Evolutionary conservation across 2,797 vertebrate species (phyloP).

Genomic region (Phoeniculus purpureus): DNA sequence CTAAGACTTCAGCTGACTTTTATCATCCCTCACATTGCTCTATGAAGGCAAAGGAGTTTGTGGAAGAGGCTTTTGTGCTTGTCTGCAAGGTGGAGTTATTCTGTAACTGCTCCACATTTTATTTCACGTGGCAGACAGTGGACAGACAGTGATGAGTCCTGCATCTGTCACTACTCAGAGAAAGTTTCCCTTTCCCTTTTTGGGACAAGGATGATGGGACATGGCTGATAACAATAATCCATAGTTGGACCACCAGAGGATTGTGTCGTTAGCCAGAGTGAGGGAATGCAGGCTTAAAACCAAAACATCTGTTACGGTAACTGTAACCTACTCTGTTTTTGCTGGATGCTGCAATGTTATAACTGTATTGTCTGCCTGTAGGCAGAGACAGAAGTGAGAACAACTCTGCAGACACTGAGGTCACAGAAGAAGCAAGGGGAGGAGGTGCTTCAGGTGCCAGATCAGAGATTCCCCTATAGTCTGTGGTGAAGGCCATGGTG

Average conservation of each 20-base stretch:
- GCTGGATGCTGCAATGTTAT: not conserved
- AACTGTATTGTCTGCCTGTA: not conserved
- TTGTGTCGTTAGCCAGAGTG: conserved; percentile 26
- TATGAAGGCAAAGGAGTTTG: not conserved
- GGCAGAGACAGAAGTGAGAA: not conserved
- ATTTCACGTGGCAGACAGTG: not conserved
- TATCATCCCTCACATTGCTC: not conserved
- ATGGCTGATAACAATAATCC: conserved; percentile 41
- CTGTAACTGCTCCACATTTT: not conserved
- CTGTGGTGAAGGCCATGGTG: no score
- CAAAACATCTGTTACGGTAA: conserved; percentile 40
- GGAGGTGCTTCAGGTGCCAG: not conserved
- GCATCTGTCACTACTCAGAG: conserved; percentile 38
- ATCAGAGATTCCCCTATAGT: not conserved
- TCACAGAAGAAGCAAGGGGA: not conserved
- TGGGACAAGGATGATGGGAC: conserved; percentile 3
- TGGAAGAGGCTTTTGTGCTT: not conserved
- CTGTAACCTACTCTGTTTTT: conserved; percentile 1
- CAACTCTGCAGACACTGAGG: not conserved
- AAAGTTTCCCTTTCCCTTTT: conserved; percentile 30
- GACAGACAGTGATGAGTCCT: not conserved
- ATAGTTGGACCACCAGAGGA: conserved; percentile 47
- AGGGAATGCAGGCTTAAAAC: conserved; percentile 38
- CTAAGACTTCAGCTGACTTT: not conserved
- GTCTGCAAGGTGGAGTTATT: not conserved